Evolutionary conservation across 2,797 vertebrate genomes (phyloP).

Genomic region (Carduelis carduelis): DNA sequence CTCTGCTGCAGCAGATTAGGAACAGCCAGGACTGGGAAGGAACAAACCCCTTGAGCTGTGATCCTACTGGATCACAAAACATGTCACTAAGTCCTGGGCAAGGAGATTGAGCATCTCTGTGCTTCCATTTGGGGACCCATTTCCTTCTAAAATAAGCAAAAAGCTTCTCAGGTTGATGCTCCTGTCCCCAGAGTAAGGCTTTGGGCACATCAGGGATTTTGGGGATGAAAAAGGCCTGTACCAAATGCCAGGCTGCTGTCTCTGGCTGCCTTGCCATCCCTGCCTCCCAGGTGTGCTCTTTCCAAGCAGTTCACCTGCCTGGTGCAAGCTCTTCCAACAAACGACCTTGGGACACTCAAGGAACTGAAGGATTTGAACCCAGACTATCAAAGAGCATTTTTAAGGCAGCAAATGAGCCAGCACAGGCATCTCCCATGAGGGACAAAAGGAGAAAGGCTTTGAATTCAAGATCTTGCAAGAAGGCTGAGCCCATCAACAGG

Average conservation of each 20-base stretch:
- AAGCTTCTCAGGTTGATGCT: neutral
- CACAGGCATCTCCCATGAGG: rapidly evolving
- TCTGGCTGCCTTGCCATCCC: neutral
- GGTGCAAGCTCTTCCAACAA: neutral
- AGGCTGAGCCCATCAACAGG: rapidly evolving
- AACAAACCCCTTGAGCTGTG: neutral
- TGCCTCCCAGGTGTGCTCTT: neutral
- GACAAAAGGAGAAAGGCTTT: neutral
- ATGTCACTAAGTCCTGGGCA: neutral
- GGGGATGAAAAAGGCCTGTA: neutral
- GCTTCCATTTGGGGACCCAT: rapidly evolving
- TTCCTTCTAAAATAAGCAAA: neutral
- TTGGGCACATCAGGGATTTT: neutral
- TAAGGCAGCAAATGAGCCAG: neutral
- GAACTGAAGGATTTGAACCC: neutral
- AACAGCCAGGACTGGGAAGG: neutral
- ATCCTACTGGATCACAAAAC: neutral
- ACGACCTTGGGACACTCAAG: neutral
- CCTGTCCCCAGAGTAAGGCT: neutral
- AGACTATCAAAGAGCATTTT: neutral
- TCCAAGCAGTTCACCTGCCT: neutral
- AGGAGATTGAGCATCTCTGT: neutral
- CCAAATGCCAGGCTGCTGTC: neutral
- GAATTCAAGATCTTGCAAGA: neutral
- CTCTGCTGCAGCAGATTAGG: neutral